Evolutionary conservation across 2,113 vertebrate genomes (phyloP), one percentile per base, ranked within the genome.

Genomic region (Dryoscopus gambensis): DNA sequence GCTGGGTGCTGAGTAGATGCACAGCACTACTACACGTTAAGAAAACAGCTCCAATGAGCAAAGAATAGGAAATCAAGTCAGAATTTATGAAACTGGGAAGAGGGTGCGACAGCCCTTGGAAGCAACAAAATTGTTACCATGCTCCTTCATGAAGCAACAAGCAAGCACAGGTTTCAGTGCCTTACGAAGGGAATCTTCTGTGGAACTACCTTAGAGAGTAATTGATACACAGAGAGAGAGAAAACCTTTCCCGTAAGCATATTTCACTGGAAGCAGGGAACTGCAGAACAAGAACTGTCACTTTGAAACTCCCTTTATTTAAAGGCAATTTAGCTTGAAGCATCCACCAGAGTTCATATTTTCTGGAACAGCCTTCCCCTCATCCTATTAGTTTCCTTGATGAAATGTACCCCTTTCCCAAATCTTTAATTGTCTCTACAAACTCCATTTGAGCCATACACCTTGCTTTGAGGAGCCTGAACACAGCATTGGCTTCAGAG

Each of bases 21-120:
- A 33, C 2, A 13, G 78, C 37, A 62, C 19, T 81, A 53, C 56
- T 28, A 35, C 16, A n/a, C 1, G 0, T 74, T 65, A 40, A 68
- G 49, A 82, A 52, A 60, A 14, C 7, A n/a, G 52, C 56, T 77
- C 25, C 11, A 56, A 80, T 33, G 69, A 90, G 57, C 47, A 89
- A 53, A 79, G 35, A 56, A 13, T 25, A 9, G 44, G 57, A 90
- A 87, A 79, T 14, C 30, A 60, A 37, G 46, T 33, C 50, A 65
- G 47, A 70, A 71, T 68, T 65, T 47, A 59, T 56, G 47, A 24
- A 52, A n/a, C 46, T 60, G 21, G 10, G 2, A 23, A 12, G 10
- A 6, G 16, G 11, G 11, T 65, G 8, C 0, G 0, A 28, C 25
- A 39, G 40, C 17, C 16, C 23, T 78, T 20, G 11, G 33, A 78